These are phyloP conservation scores for Sericinus montela DNA, from an alignment of 2,888 invertebrate genomes.

Conservation along the genomic window DNA sequence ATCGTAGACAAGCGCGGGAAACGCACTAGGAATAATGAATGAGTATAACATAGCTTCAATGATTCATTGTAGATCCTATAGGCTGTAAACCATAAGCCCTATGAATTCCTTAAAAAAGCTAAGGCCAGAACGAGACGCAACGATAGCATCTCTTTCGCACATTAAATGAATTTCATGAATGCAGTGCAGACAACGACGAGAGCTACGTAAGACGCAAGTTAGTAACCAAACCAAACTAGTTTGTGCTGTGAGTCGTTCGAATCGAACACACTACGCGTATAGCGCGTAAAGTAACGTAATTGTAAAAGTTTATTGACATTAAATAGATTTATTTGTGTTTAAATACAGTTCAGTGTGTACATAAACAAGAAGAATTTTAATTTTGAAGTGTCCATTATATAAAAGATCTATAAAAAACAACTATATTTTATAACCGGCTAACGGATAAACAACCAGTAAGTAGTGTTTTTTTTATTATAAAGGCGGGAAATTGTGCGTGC, in stretches of 20 bases:
- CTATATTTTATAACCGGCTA: too few relatives aligned
- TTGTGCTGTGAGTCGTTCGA: conserved; percentile 5
- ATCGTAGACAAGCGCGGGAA: conserved; percentile 9
- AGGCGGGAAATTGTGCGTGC: conserved; percentile 8
- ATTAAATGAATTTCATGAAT: conserved; percentile 19
- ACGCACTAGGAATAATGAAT: conserved; percentile 16
- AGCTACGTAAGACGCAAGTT: conserved; percentile 2
- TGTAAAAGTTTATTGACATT: conserved; percentile 9
- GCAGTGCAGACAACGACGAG: conserved; percentile 9
- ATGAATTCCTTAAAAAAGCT: conserved; percentile 13
- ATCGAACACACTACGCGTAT: background rate
- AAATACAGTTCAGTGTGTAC: too few relatives aligned
- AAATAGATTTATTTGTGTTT: background rate
- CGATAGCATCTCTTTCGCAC: conserved; percentile 5
- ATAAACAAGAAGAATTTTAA: too few relatives aligned
- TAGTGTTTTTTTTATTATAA: background rate
- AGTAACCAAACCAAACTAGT: conserved; percentile 16
- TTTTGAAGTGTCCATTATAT: background rate
- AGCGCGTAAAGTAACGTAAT: background rate
- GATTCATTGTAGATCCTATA: conserved; percentile 8
- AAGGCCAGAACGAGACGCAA: conserved; percentile 1
- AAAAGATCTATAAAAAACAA: background rate
- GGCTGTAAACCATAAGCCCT: background rate
- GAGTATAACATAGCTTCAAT: conserved; percentile 10
- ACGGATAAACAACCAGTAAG: too few relatives aligned